A percentile compares a stretch with the other conserved stretches of the same genome.
phyloP scores from a whole-genome alignment of 2,888 invertebrate genomes.

The Sinotaia quadrata region DNA sequence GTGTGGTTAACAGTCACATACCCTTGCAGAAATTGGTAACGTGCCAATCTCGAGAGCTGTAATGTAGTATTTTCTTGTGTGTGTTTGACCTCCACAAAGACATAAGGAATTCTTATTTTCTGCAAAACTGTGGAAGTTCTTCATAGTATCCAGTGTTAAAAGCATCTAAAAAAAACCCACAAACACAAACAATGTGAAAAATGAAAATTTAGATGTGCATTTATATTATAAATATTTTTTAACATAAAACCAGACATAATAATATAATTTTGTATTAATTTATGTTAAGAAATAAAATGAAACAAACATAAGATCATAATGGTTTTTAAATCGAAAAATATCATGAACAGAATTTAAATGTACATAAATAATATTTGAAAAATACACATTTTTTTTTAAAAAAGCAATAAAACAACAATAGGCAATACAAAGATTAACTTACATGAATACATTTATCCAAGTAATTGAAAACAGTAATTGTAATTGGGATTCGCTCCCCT shows the following conservation, averaged over 20 bases:
- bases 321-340: no score
- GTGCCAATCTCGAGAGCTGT: slow-evolving; percentile 71
- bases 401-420: neutral
- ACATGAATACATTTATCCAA: slow-evolving; percentile 81
- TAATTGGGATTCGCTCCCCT: slow-evolving; percentile 79
- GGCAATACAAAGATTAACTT: slow-evolving; percentile 56
- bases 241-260: no score
- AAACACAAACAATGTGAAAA: no score
- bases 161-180: slow-evolving; percentile 44
- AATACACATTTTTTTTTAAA: no score
- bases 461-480: slow-evolving; percentile 83
- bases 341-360: no score
- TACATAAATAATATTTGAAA: no score
- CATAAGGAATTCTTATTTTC: slow-evolving; percentile 46
- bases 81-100: slow-evolving; percentile 65
- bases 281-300: no score
- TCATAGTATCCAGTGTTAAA: slow-evolving; percentile 39
- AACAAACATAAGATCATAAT: no score
- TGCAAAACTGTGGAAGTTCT: slow-evolving; percentile 39
- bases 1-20: no score
- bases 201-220: no score
- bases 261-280: no score
- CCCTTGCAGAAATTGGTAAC: slow-evolving; percentile 73
- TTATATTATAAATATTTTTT: no score
- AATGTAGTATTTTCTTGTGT: slow-evolving; percentile 55